phyloP scores from a whole-genome alignment of 2,113 vertebrate genomes.

The Junco hyemalis region DNA sequence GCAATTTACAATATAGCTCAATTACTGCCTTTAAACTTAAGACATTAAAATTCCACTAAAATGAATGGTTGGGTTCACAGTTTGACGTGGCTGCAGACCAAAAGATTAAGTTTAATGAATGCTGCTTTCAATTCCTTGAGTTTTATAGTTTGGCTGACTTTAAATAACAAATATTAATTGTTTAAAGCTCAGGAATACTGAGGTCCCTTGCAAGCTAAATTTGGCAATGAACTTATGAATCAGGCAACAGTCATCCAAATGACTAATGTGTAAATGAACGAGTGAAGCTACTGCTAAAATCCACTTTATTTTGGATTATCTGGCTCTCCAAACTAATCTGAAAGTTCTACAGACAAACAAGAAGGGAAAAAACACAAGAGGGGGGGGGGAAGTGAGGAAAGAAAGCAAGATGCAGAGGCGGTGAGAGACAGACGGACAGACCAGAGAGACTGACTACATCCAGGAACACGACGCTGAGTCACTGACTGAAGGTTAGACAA shows the following conservation, averaged over 20 bases:
- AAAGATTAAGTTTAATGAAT: not conserved
- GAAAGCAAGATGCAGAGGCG: not conserved
- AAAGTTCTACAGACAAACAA: not conserved
- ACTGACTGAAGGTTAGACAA: not conserved
- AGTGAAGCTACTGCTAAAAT: constrained; percentile 1
- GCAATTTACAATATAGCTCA: not conserved
- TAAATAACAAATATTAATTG: constrained; percentile 1
- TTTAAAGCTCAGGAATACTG: not conserved
- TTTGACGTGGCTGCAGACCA: not conserved
- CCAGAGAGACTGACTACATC: not conserved
- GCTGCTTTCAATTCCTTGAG: not conserved
- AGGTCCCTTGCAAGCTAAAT: not conserved
- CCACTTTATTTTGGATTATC: constrained; percentile 23
- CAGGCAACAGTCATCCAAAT: not conserved
- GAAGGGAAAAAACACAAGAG: not conserved
- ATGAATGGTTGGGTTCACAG: not conserved
- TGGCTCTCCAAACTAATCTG: not conserved
- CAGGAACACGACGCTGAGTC: not conserved
- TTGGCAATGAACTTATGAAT: not conserved
- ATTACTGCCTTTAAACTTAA: not conserved
- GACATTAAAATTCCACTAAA: not conserved
- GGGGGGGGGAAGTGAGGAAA: not conserved
- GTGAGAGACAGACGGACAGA: not conserved
- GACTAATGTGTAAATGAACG: not conserved
- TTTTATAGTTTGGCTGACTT: not conserved